phyloP scores from a whole-genome alignment of 2,888 invertebrate species.

The Nomada fucata region DNA sequence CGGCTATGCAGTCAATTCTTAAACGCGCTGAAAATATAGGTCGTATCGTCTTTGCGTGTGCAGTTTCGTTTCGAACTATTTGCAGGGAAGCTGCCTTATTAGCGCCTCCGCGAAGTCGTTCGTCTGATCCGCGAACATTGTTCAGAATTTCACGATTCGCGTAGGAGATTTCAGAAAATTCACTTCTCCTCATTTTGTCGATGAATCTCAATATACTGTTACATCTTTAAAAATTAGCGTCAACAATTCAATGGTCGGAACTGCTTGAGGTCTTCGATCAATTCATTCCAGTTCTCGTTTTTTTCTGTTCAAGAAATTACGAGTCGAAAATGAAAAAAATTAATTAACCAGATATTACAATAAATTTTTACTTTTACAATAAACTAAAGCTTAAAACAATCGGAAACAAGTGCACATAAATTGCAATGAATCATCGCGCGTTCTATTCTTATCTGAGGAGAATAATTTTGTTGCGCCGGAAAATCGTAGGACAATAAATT shows the following conservation, averaged over 20 bases:
- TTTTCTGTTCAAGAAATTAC: too few species aligned
- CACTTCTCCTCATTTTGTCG: neutral
- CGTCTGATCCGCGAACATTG: neutral
- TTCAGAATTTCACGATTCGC: neutral
- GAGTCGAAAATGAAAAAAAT: too few species aligned
- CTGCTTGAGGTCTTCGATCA: too few species aligned
- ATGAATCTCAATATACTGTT: neutral
- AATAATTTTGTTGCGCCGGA: neutral
- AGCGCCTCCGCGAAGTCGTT: constrained; percentile 24
- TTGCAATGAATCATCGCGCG: too few species aligned
- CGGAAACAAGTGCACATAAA: too few species aligned
- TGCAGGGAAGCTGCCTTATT: constrained; percentile 17
- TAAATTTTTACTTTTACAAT: too few species aligned
- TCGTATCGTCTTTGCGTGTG: constrained; percentile 34
- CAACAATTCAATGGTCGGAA: too few species aligned
- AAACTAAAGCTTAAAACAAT: too few species aligned
- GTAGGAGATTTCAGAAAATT: neutral
- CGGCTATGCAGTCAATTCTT: constrained; percentile 19
- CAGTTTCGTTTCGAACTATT: constrained; percentile 28
- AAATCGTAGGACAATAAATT: neutral
- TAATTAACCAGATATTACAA: too few species aligned
- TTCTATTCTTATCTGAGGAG: neutral
- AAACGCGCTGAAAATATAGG: constrained; percentile 40
- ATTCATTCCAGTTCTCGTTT: too few species aligned
- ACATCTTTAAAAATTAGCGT: too few species aligned